Evolutionary conservation across 2,888 invertebrate species (phyloP).

Genomic region (Formica aserva): DNA sequence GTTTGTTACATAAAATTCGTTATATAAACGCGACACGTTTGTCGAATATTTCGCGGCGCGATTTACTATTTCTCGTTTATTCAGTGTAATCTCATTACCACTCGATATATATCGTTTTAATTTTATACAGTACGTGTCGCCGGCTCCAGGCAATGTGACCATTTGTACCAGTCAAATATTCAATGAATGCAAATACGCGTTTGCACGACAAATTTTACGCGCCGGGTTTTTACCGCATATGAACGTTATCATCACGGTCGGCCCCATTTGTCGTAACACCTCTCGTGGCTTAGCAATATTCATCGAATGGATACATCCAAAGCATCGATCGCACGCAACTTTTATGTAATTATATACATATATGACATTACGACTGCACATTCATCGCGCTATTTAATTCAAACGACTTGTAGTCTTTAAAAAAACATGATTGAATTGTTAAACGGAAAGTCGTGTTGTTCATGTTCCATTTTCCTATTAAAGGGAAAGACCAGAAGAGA

Average conservation of each 20-base stretch:
- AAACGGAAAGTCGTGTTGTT: neutral
- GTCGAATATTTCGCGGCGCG: constrained; percentile 9
- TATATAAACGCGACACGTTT: constrained; percentile 28
- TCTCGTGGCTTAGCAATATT: neutral
- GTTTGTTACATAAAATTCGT: constrained; percentile 31
- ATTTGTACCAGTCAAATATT: constrained; percentile 22
- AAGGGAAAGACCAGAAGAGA: neutral
- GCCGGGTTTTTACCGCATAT: neutral
- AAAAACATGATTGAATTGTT: neutral
- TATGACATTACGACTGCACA: neutral
- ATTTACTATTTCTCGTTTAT: neutral
- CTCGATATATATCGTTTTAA: constrained; percentile 1
- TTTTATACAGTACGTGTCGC: neutral
- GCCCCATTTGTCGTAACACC: neutral
- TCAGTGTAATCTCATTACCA: neutral
- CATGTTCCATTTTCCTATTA: neutral
- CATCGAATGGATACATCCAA: neutral
- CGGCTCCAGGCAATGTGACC: neutral
- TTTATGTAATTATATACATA: constrained; percentile 1
- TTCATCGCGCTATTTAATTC: constrained; percentile 1
- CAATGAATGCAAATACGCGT: neutral
- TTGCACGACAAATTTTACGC: neutral
- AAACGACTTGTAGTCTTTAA: neutral
- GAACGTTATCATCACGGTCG: neutral
- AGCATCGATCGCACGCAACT: neutral